A percentile compares a stretch with the other conserved stretches of the same genome.
phyloP scores from a whole-genome alignment of 2,113 vertebrate species.

The Pandion haliaetus region DNA sequence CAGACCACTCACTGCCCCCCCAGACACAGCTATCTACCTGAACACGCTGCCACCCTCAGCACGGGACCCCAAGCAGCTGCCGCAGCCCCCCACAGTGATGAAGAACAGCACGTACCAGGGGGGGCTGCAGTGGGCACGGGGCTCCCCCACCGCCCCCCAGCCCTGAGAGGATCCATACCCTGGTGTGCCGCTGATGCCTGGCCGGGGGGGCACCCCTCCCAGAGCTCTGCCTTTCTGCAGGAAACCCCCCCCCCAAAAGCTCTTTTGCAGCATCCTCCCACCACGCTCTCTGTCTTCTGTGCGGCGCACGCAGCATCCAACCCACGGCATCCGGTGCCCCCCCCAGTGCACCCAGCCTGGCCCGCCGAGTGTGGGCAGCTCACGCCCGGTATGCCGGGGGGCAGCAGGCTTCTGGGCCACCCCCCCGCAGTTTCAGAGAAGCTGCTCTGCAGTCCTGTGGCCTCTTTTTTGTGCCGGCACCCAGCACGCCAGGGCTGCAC shows the following conservation, averaged over 20 bases:
- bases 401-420: no score
- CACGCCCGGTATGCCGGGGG: neutral
- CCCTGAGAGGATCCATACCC: neutral
- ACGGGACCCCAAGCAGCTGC: neutral
- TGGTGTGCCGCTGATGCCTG: accelerated
- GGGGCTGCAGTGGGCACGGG: accelerated
- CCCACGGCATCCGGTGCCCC: neutral
- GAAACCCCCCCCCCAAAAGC: neutral
- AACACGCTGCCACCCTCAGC: no score
- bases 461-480: neutral
- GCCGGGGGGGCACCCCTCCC: no score
- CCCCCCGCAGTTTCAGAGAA: neutral
- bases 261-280: neutral
- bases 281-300: accelerated
- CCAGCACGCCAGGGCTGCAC: neutral
- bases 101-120: accelerated
- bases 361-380: no score
- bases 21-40: no score
- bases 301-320: neutral
- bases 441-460: accelerated
- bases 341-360: neutral
- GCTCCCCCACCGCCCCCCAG: accelerated
- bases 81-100: accelerated
- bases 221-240: neutral
- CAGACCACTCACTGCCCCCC: no score